Percentiles rank a stretch among this genome's conserved stretches.
Conservation (phyloP, 1,140 invertebrate species). For the Drosophila lowei region DNA sequence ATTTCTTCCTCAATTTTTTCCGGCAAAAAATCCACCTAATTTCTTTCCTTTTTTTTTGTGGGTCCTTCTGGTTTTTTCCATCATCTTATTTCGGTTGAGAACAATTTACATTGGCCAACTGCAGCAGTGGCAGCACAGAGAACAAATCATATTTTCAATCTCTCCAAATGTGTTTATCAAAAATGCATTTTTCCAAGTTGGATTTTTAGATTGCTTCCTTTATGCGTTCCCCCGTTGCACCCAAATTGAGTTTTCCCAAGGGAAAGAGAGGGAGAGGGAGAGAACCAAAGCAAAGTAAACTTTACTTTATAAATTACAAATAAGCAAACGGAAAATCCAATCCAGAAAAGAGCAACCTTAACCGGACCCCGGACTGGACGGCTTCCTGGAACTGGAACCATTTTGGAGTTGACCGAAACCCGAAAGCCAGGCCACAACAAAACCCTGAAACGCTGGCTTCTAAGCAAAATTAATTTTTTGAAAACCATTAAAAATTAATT, state of each 20-base stretch:
- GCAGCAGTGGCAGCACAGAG: neutral
- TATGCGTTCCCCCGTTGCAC: conserved; percentile 3
- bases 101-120: conserved; percentile 3
- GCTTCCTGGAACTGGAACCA: neutral
- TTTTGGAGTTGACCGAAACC: conserved; percentile 13
- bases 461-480: conserved; percentile 78
- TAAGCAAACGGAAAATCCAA: conserved; percentile 60
- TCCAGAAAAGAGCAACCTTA: conserved; percentile 23
- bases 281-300: conserved; percentile 56
- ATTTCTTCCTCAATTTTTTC: no score
- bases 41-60: no score
- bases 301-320: conserved; percentile 79
- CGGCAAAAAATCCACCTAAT: no score
- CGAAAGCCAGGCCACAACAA: conserved; percentile 50
- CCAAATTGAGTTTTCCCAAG: conserved; percentile 29
- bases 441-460: conserved; percentile 48
- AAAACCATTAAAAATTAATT: conserved; percentile 81
- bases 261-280: neutral
- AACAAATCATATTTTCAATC: conserved; percentile 17
- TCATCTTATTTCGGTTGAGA: neutral
- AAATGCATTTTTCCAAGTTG: conserved; percentile 36
- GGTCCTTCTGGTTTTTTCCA: neutral
- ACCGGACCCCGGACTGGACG: neutral
- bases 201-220: conserved; percentile 23
- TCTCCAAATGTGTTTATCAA: conserved; percentile 35